Evolutionary conservation across 1,140 invertebrate genomes (phyloP).

Genomic region (Amphibalanus amphitrite): DNA sequence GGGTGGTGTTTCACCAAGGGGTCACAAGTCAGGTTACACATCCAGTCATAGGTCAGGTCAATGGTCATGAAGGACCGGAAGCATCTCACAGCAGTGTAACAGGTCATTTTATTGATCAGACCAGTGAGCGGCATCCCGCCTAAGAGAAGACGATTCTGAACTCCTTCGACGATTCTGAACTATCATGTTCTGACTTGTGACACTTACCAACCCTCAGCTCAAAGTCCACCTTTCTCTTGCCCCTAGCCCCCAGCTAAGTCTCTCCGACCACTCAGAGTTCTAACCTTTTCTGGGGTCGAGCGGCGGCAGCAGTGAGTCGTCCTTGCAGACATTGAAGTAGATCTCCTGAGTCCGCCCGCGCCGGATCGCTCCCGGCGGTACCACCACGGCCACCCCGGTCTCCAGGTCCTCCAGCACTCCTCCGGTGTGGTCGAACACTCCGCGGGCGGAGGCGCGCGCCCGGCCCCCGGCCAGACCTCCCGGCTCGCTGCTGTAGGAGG

Average conservation of each 20-base stretch:
- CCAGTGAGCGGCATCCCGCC: too few relatives aligned
- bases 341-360: constrained; percentile 68
- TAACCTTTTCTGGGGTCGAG: constrained; percentile 73
- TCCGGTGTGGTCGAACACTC: constrained; percentile 56
- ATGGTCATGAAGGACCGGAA: background rate
- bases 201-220: too few relatives aligned
- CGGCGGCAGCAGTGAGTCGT: constrained; percentile 49
- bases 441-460: constrained; percentile 38
- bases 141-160: too few relatives aligned
- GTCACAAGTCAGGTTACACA: too few relatives aligned
- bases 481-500: background rate
- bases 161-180: too few relatives aligned
- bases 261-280: too few relatives aligned
- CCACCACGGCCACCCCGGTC: constrained; percentile 73
- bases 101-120: too few relatives aligned
- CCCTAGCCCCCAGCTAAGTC: background rate
- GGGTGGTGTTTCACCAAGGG: too few relatives aligned
- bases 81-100: too few relatives aligned
- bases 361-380: constrained; percentile 69
- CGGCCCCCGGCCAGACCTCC: background rate
- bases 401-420: constrained; percentile 62
- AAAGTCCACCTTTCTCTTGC: background rate
- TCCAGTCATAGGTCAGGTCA: background rate
- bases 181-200: too few relatives aligned
- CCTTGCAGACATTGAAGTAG: constrained; percentile 72